Evolutionary conservation across 2,113 vertebrate species (phyloP).

Genomic region (Poicephalus gulielmi): DNA sequence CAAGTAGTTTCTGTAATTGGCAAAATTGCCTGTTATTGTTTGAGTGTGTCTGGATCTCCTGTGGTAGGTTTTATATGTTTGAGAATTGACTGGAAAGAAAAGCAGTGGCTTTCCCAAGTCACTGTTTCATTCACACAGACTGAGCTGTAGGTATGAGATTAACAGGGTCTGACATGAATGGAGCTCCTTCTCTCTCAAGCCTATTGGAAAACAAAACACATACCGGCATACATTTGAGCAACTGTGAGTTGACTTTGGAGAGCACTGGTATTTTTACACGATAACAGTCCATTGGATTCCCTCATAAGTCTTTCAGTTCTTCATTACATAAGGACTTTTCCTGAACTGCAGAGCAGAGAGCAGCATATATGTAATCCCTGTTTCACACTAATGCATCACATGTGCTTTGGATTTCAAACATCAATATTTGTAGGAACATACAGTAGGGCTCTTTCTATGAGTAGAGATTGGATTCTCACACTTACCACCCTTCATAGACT

Average conservation of each 20-base stretch:
- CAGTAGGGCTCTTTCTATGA: conserved; percentile 57
- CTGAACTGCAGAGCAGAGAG: conserved; percentile 54
- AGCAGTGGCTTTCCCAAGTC: conserved; percentile 60
- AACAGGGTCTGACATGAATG: conserved; percentile 65
- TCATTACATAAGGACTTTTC: conserved; percentile 69
- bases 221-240: conserved; percentile 56
- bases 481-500: conserved; percentile 27
- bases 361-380: conserved; percentile 68
- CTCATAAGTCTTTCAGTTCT: conserved; percentile 70
- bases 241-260: conserved; percentile 70
- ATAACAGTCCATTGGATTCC: conserved; percentile 69
- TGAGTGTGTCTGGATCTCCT: conserved; percentile 45
- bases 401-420: conserved; percentile 69
- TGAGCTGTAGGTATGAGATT: conserved; percentile 58
- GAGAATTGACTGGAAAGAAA: conserved; percentile 70
- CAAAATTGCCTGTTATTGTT: conserved; percentile 64
- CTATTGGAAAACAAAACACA: conserved; percentile 70
- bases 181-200: conserved; percentile 64
- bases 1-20: conserved; percentile 47
- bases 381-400: conserved; percentile 70
- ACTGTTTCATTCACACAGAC: conserved; percentile 58
- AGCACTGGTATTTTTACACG: conserved; percentile 65
- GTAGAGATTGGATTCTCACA: conserved; percentile 45
- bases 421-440: conserved; percentile 69
- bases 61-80: conserved; percentile 60